Conservation (phyloP, 2,113 vertebrate species). For the Tragulus kanchil region DNA sequence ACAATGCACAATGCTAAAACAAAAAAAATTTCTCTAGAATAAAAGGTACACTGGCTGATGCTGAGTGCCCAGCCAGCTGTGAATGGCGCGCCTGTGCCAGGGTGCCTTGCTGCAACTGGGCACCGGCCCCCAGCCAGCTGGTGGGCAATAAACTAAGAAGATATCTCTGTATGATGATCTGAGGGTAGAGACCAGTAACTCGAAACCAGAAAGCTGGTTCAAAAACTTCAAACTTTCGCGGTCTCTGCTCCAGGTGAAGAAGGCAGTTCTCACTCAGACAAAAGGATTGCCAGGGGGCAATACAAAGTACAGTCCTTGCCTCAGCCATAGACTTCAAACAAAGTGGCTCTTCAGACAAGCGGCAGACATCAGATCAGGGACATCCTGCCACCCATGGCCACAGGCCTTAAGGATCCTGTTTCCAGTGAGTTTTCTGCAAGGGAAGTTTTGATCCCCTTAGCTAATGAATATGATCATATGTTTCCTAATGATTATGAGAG, state of each 20-base stretch:
- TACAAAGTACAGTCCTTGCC: not conserved
- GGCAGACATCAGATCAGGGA: fast-evolving
- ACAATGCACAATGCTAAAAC: not conserved
- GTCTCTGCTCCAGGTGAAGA: not conserved
- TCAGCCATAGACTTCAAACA: not conserved
- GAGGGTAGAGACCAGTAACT: not conserved
- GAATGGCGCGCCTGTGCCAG: not conserved
- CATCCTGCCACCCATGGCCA: fast-evolving
- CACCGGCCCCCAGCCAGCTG: fast-evolving
- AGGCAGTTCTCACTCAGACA: not conserved
- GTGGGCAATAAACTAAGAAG: not conserved
- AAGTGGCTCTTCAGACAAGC: not conserved
- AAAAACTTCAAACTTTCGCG: not conserved
- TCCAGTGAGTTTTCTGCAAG: not conserved
- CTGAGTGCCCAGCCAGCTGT: fast-evolving
- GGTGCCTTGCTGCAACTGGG: not conserved
- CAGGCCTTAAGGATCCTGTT: not conserved
- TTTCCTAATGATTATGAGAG: not conserved
- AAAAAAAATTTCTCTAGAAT: not conserved
- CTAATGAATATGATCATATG: not conserved
- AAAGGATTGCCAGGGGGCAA: not conserved
- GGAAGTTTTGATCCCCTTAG: not conserved
- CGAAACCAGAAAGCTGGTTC: not conserved
- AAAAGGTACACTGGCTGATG: not conserved
- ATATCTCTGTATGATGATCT: not conserved